These are phyloP conservation scores for Isurus oxyrinchus DNA, from an alignment of 2,113 vertebrate species.

Conservation along the genomic window DNA sequence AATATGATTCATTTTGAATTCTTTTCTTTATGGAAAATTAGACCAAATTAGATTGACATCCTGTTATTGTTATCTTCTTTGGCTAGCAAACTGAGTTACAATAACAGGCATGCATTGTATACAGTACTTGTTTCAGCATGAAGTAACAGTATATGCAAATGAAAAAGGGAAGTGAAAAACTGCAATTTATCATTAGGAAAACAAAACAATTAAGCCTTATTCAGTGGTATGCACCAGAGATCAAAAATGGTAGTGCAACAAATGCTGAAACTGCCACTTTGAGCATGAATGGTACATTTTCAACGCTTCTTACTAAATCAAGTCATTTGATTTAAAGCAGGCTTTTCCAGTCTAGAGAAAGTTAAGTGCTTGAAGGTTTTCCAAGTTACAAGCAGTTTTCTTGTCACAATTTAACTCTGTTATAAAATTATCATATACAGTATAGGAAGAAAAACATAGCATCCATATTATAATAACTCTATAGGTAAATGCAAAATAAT, in stretches of 20 bases:
- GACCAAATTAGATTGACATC: neutral
- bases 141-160: neutral
- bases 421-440: conserved; percentile 7
- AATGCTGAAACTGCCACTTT: neutral
- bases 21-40: neutral
- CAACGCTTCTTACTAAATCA: conserved; percentile 1
- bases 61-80: neutral
- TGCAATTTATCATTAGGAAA: conserved; percentile 8
- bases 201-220: conserved; percentile 24
- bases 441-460: neutral
- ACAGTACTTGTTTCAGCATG: neutral
- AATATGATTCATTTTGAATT: neutral
- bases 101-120: neutral
- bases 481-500: conserved; percentile 7
- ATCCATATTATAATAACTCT: neutral
- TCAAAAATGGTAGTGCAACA: neutral
- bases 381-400: conserved; percentile 16
- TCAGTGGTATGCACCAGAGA: neutral
- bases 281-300: neutral
- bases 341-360: neutral
- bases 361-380: conserved; percentile 27
- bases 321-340: conserved; percentile 28
- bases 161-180: neutral
- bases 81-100: neutral
- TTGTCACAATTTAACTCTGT: neutral